A percentile compares a stretch with the other conserved stretches of the same genome.
These are phyloP conservation scores for Scatophagus argus DNA, from an alignment of 2,113 vertebrate species.

Conservation along the genomic window DNA sequence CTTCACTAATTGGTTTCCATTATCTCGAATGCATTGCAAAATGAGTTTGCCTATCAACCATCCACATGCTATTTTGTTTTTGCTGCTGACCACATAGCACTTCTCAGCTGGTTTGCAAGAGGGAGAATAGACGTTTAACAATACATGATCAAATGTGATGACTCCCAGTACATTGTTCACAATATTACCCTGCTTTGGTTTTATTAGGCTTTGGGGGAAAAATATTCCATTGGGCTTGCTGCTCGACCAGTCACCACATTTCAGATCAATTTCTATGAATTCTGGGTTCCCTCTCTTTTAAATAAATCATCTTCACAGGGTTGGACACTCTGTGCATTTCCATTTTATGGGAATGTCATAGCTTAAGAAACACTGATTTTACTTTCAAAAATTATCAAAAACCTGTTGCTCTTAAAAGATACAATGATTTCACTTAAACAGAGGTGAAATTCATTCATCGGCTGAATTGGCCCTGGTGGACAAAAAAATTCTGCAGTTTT, in stretches of 20 bases:
- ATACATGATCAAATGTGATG: slow-evolving; percentile 12
- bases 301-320: slow-evolving; percentile 1
- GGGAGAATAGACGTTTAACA: not conserved
- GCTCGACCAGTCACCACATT: no score
- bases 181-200: no score
- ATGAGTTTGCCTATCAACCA: slow-evolving; percentile 16
- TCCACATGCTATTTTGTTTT: slow-evolving; percentile 16
- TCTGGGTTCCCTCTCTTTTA: no score
- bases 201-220: no score
- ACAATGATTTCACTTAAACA: no score
- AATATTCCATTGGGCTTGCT: no score
- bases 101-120: not conserved
- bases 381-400: not conserved
- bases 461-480: no score
- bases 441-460: no score
- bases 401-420: no score
- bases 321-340: not conserved
- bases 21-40: slow-evolving; percentile 30
- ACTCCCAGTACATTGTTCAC: no score
- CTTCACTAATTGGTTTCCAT: slow-evolving; percentile 58
- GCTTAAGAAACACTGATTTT: not conserved
- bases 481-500: no score
- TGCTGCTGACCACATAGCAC: not conserved
- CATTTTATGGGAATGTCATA: not conserved
- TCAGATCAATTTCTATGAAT: no score